Conservation (phyloP, 2,888 invertebrate genomes). For the Horisme vitalbata region DNA sequence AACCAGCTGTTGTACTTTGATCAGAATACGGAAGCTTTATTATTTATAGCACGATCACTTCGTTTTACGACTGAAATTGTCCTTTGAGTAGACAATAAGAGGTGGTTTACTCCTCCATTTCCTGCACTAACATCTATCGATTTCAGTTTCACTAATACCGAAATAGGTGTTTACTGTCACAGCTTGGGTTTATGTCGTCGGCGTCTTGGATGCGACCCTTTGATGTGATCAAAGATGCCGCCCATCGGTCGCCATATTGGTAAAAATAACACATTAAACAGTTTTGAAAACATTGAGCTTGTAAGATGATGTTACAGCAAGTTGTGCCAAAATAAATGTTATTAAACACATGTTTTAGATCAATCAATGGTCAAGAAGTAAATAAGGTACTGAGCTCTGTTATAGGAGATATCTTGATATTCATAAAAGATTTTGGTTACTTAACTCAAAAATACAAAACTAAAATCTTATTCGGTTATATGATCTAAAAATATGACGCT, state of each 20-base stretch:
- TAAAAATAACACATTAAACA: slow-evolving; percentile 68
- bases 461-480: too few relatives aligned
- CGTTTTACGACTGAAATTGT: slow-evolving; percentile 7
- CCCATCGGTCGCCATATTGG: slow-evolving; percentile 69
- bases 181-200: slow-evolving; percentile 46
- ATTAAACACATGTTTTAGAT: neutral
- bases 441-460: too few relatives aligned
- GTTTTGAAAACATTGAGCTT: slow-evolving; percentile 21
- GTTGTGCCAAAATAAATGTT: neutral
- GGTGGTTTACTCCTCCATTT: slow-evolving; percentile 32
- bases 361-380: too few relatives aligned
- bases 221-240: slow-evolving; percentile 68
- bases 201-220: slow-evolving; percentile 38
- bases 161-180: slow-evolving; percentile 48
- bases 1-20: too few relatives aligned
- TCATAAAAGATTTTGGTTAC: too few relatives aligned
- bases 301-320: slow-evolving; percentile 8
- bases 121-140: slow-evolving; percentile 46
- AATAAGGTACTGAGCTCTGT: too few relatives aligned
- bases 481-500: too few relatives aligned
- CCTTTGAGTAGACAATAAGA: slow-evolving; percentile 12
- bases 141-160: slow-evolving; percentile 38
- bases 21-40: neutral
- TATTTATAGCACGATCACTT: neutral
- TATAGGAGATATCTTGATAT: too few relatives aligned